phyloP scores from a whole-genome alignment of 2,888 invertebrate species.

The Acronicta leporina region DNA sequence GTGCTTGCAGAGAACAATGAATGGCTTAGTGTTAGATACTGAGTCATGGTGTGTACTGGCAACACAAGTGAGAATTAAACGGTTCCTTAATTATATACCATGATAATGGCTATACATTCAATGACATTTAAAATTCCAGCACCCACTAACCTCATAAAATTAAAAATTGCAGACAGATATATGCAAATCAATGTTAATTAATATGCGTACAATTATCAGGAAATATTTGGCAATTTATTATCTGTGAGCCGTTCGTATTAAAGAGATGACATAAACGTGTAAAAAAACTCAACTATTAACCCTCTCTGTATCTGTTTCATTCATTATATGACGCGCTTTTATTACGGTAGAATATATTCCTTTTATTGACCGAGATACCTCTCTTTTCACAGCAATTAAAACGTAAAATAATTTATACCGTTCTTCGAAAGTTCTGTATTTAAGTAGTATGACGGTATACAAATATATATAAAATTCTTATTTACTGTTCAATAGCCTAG shows the following conservation, averaged over 20 bases:
- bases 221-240: not conserved
- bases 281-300: conserved; percentile 24
- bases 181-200: conserved; percentile 40
- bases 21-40: conserved; percentile 48
- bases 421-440: conserved; percentile 9
- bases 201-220: conserved; percentile 1
- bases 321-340: conserved; percentile 30
- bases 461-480: not conserved
- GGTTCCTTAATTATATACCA: conserved; percentile 46
- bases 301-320: conserved; percentile 13
- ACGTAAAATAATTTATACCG: conserved; percentile 7
- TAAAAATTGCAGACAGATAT: conserved; percentile 14
- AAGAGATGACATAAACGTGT: conserved; percentile 7
- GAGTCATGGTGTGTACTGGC: conserved; percentile 40
- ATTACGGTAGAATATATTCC: conserved; percentile 13
- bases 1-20: conserved; percentile 49
- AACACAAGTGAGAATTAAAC: conserved; percentile 41
- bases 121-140: conserved; percentile 28
- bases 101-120: conserved; percentile 28
- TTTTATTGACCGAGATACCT: conserved; percentile 31
- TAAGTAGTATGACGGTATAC: conserved; percentile 17
- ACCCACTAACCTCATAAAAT: conserved; percentile 38
- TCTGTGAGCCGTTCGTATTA: not conserved
- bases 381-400: conserved; percentile 17
- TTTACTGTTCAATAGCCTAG: not conserved